phyloP scores from a whole-genome alignment of 1,140 invertebrate species.

The Drosophila fuyamai region DNA sequence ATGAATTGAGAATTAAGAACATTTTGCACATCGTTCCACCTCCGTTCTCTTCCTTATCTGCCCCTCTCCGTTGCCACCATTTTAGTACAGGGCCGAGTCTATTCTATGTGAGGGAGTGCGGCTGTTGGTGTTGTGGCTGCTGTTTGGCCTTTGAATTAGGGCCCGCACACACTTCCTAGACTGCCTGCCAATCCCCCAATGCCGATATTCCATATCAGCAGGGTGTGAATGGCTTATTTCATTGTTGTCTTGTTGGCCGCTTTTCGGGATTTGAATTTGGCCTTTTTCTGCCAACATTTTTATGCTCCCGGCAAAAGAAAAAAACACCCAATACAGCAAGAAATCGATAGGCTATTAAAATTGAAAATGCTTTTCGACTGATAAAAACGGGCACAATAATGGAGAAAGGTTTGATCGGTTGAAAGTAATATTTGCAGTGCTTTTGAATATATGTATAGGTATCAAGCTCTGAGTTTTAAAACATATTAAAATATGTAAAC shows the following conservation, averaged over 20 bases:
- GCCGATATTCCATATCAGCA: conserved; percentile 30
- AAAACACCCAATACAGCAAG: conserved; percentile 29
- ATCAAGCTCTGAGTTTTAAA: no score
- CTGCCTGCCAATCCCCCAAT: not conserved
- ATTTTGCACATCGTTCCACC: conserved; percentile 75
- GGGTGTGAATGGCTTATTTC: conserved; percentile 79
- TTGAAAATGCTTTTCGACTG: conserved; percentile 69
- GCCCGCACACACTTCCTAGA: conserved; percentile 34
- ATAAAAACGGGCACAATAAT: conserved; percentile 53
- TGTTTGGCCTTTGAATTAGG: conserved; percentile 82
- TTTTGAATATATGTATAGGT: no score
- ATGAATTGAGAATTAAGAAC: conserved; percentile 84
- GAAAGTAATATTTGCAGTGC: no score
- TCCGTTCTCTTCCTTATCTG: conserved; percentile 18
- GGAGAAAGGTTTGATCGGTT: no score
- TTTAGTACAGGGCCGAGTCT: conserved; percentile 32
- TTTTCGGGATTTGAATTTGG: conserved; percentile 71
- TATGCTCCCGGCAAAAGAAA: conserved; percentile 48
- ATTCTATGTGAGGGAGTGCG: conserved; percentile 11
- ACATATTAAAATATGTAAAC: no score
- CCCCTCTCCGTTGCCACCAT: not conserved
- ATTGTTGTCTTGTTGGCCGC: conserved; percentile 63
- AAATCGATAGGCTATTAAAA: conserved; percentile 75
- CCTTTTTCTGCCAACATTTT: conserved; percentile 68
- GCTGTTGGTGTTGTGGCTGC: conserved; percentile 73